Evolutionary conservation across 2,113 vertebrate species (phyloP), one percentile per base, ranked within the genome.

Genomic region (Peucedramus taeniatus): DNA sequence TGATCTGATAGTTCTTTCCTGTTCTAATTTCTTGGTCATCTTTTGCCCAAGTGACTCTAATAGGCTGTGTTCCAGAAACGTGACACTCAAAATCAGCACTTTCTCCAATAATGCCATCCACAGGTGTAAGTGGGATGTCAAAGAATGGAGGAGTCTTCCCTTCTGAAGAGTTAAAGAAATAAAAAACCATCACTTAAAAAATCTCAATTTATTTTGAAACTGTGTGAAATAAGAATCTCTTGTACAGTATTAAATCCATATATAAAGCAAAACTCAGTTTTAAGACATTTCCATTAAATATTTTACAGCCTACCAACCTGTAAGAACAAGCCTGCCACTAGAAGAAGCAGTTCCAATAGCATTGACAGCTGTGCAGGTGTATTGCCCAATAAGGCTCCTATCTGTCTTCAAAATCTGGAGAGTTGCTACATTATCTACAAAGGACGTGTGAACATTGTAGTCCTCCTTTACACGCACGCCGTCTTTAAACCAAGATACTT

Each of bases 21-120:
- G 98, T 98, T 87, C 98, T 98, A 83, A 99, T 99, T 89, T 99
- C 99, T 97, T 99, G 98, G 86, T 98, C 98, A 96, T 99, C 99
- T 98, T 99, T 99, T 91, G 98, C 98, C 99, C 99, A 99, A 87
- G 97, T 98, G 68, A 99, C 98, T 95, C 98, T 99, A 68, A 99
- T 99, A 21, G 99, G 99, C 68, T 98, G 97, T n/a, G 99, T 99
- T 93, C 99, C 99, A 12, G 97, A 99, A 96, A 99, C 88, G 2
- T 99, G 99, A 95, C 99, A 99, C 91, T 99, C 98, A 92, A 99
- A 98, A 93, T 98, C 98, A 17, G 99, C 98, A 88, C 98, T 98
- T 92, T 99, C 98, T 69, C 99, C 99, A 57, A 99, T 98, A 42
- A 98, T 98, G 51, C 98, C 98, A 66, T 99, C 98, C 96, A 98